Conservation (phyloP, 2,888 invertebrate species). For the Ornithoptera alexandrae region DNA sequence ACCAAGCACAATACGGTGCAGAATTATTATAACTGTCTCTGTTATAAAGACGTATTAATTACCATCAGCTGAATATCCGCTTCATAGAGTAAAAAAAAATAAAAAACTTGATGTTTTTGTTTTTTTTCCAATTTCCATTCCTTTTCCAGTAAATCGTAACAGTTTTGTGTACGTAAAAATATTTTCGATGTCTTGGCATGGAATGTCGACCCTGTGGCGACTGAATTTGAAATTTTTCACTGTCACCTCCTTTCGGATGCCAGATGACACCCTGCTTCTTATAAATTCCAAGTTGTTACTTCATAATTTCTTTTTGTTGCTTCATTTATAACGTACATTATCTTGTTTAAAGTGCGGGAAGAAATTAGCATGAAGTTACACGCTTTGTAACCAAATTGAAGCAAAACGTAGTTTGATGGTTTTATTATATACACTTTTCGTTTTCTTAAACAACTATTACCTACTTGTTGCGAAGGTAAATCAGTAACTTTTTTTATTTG, state of each 20-base stretch:
- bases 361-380: slow-evolving; percentile 1
- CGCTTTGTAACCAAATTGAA: neutral
- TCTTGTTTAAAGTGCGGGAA: neutral
- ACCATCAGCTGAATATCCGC: no score
- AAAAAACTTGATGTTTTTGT: no score
- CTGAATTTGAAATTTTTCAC: slow-evolving; percentile 19
- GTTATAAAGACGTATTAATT: no score
- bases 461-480: no score
- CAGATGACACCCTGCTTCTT: slow-evolving; percentile 18
- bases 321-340: neutral
- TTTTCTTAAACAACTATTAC: neutral
- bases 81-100: no score
- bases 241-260: slow-evolving; percentile 25
- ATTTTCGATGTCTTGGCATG: slow-evolving; percentile 10
- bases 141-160: neutral
- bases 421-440: neutral
- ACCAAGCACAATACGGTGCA: neutral
- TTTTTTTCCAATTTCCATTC: no score
- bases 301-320: slow-evolving; percentile 11
- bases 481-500: no score
- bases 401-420: neutral
- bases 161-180: slow-evolving; percentile 4
- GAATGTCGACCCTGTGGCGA: slow-evolving; percentile 20
- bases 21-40: neutral
- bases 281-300: slow-evolving; percentile 21